Evolutionary conservation across 2,113 vertebrate species (phyloP).

Genomic region (Thamnaconus septentrionalis): DNA sequence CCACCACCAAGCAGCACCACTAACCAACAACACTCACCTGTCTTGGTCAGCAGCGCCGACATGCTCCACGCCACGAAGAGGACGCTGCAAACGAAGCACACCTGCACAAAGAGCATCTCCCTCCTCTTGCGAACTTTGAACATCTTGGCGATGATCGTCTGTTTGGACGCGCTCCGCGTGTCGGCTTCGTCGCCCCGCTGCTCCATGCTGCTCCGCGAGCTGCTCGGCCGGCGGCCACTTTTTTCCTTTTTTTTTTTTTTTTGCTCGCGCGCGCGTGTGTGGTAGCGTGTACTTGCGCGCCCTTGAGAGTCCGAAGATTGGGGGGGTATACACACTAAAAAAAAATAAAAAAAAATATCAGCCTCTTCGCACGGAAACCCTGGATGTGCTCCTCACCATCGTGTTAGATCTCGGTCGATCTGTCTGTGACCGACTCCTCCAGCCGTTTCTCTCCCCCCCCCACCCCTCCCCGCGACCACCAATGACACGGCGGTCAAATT

Average conservation of each 20-base stretch:
- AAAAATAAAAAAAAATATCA: conserved; percentile 37
- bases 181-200: conserved; percentile 47
- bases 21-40: conserved; percentile 79
- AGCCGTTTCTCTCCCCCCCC: neutral
- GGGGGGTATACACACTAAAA: too few relatives aligned
- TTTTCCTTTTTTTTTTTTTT: neutral
- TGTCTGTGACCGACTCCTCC: too few relatives aligned
- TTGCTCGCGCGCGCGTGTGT: neutral
- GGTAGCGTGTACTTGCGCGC: conserved; percentile 52
- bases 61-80: conserved; percentile 88
- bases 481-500: conserved; percentile 70
- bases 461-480: conserved; percentile 22
- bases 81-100: conserved; percentile 89
- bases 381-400: conserved; percentile 59
- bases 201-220: conserved; percentile 48
- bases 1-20: conserved; percentile 6
- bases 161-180: conserved; percentile 65
- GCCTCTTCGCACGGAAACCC: conserved; percentile 51
- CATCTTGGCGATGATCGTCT: conserved; percentile 75
- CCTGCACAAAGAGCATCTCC: conserved; percentile 90
- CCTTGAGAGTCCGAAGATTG: conserved; percentile 48
- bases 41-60: conserved; percentile 81
- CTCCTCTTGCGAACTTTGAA: conserved; percentile 92
- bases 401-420: too few relatives aligned
- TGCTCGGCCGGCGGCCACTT: conserved; percentile 13